These are phyloP conservation scores for Bombylius discolor DNA, from an alignment of 2,888 invertebrate species.

Conservation along the genomic window DNA sequence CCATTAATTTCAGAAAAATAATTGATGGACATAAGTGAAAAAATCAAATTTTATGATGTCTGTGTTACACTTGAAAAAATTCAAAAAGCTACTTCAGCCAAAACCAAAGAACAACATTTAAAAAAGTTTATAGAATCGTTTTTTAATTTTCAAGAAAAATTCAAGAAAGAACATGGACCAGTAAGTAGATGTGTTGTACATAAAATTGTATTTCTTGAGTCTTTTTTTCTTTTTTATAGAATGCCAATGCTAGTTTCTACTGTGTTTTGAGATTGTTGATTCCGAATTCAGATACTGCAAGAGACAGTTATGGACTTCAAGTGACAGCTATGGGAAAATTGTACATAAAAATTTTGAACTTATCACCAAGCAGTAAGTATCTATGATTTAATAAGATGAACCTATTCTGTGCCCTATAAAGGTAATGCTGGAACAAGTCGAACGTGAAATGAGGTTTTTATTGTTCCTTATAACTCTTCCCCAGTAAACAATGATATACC, in stretches of 20 bases:
- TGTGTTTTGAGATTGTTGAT: slow-evolving; percentile 66
- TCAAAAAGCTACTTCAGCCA: slow-evolving; percentile 17
- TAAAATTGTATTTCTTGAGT: too few species aligned
- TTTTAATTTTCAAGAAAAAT: slow-evolving; percentile 23
- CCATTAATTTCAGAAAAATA: too few species aligned
- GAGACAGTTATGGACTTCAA: slow-evolving; percentile 73
- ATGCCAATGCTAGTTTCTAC: slow-evolving; percentile 47
- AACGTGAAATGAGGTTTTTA: too few species aligned
- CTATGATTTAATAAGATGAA: too few species aligned
- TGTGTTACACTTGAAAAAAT: slow-evolving; percentile 28
- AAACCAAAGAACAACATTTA: slow-evolving; percentile 23
- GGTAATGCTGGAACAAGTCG: too few species aligned
- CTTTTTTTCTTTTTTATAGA: slow-evolving; percentile 22
- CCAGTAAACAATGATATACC: too few species aligned
- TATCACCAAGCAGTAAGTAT: slow-evolving; percentile 49
- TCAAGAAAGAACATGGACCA: slow-evolving; percentile 15
- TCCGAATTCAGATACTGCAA: slow-evolving; percentile 64
- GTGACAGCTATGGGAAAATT: slow-evolving; percentile 58
- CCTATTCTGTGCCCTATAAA: too few species aligned
- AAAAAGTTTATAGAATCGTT: slow-evolving; percentile 28
- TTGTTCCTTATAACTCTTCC: too few species aligned
- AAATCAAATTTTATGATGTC: slow-evolving; percentile 27
- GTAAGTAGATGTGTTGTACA: background rate
- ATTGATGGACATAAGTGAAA: slow-evolving; percentile 23
- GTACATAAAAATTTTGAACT: slow-evolving; percentile 60